Percentiles rank a stretch among this genome's conserved stretches.
phyloP scores from a whole-genome alignment of 2,113 vertebrate species.

The Bubo bubo region DNA sequence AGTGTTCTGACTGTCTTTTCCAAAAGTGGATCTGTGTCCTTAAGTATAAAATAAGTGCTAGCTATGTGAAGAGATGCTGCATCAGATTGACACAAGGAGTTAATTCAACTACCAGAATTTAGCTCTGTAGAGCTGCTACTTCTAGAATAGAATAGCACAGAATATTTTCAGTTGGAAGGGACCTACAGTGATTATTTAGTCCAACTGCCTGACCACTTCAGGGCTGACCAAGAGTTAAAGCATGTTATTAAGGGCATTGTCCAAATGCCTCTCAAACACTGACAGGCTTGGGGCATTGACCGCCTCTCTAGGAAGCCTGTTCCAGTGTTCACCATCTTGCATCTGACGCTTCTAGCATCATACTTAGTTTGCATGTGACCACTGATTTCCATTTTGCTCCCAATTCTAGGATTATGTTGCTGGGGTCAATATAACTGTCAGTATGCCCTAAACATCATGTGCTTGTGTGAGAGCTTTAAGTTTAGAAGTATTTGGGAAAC shows the following conservation, averaged over 20 bases:
- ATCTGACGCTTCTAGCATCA: background rate
- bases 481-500: background rate
- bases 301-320: background rate
- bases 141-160: background rate
- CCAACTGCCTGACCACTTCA: background rate
- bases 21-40: background rate
- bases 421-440: background rate
- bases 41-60: background rate
- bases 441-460: background rate
- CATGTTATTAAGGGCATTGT: background rate
- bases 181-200: background rate
- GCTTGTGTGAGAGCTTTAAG: background rate
- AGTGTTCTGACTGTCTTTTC: background rate
- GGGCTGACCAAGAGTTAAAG: background rate
- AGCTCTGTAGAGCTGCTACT: background rate
- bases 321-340: background rate
- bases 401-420: background rate
- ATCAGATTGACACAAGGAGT: background rate
- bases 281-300: accelerated
- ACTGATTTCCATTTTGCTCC: background rate
- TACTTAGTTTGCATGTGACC: background rate
- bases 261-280: background rate
- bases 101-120: background rate
- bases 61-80: background rate
- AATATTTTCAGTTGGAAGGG: background rate